Base-by-base conservation (phyloP, 2,797 vertebrate species). In the Gobio occitaniae region DNA sequence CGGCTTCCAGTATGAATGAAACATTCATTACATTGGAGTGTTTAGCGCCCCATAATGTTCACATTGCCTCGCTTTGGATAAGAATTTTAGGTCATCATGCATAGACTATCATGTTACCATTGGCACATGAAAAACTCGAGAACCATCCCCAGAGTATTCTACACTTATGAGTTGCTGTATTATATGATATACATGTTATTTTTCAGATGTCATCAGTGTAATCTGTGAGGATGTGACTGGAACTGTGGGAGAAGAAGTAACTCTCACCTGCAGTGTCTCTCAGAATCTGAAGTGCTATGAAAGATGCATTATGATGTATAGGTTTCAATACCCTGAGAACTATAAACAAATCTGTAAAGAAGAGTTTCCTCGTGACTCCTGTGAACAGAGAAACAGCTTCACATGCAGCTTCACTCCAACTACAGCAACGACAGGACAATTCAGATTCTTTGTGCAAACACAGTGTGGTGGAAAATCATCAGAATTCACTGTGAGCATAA, bases 381-480 rank as follows among this genome's bases (percentile, higher is more conserved):
- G 74, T 76, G 7, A 54, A 19, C 2, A 25, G 16, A 70, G 48
- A 7, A 25, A n/a, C 36, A 71, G 0, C 29, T 36, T 68, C 16
- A 50, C n/a, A 32, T 74, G 48, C 25, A 5, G 17, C 0, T 52
- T 56, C 17, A 16, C 47, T 48, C 6, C 78, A 68, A 2, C 2
- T 19, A 81, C 32, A n/a, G 6, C 8, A 56, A 10, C 3, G 25
- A 52, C 10, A 0, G 0, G 0, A 48, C 0, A 0, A 50, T n/a
- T 52, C 25, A 41, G 1, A 56, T 81, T 81, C 48, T 56, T 66
- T 4, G 0, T 56, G 3, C 79, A 41, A 38, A 13, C n/a, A 54
- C 2, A 0, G 1, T 16, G 2, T 38, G 17, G 12, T 15, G 0
- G 0, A 5, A 0, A 29, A 9, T 0, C 0, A 15, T 0, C 10